A percentile compares a stretch with the other conserved stretches of the same genome.
Evolutionary conservation across 2,113 vertebrate genomes (phyloP).

Genomic region (Rhynchomys soricoides): DNA sequence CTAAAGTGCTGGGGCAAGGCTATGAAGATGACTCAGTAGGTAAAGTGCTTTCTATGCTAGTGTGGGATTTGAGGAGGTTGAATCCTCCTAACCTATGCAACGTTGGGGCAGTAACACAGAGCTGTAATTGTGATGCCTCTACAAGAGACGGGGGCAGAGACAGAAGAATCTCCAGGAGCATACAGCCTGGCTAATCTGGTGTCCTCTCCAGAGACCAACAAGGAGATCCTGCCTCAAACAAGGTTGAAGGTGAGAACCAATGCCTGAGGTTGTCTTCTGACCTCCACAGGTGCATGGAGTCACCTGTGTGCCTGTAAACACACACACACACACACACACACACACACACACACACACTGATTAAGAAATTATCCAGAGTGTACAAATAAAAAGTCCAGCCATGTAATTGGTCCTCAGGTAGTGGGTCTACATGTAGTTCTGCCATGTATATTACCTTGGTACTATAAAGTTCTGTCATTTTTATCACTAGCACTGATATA

Average conservation of each 20-base stretch:
- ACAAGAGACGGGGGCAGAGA: neutral
- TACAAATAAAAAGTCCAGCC: neutral
- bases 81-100: neutral
- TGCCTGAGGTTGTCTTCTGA: neutral
- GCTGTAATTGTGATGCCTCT: neutral
- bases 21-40: neutral
- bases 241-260: neutral
- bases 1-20: slow-evolving; percentile 12
- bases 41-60: neutral
- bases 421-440: too few relatives aligned
- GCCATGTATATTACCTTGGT: neutral
- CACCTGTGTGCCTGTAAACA: neutral
- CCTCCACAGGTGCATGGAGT: neutral
- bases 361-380: neutral
- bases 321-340: neutral
- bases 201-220: neutral
- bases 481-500: neutral
- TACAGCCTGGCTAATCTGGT: neutral
- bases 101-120: neutral
- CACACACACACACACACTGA: neutral
- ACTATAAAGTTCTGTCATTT: neutral
- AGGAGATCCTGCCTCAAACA: neutral
- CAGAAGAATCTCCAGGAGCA: neutral
- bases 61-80: neutral
- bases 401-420: neutral